These are phyloP conservation scores for Stenotaenia linearis DNA, from an alignment of 2,888 invertebrate genomes.

Conservation along the genomic window DNA sequence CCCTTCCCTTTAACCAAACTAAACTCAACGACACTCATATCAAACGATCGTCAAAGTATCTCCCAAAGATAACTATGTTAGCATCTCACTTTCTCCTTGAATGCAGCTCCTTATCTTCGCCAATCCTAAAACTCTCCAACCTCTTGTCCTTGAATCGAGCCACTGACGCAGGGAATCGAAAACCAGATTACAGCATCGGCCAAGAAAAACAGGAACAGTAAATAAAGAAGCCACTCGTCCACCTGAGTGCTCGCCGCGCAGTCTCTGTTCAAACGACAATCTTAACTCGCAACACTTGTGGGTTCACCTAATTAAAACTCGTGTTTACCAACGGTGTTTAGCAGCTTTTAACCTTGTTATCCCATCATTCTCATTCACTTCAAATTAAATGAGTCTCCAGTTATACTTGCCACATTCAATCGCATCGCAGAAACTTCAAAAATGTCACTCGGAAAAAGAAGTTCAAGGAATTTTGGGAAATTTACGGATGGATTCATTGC, in stretches of 20 bases:
- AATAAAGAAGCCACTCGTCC: conserved; percentile 4
- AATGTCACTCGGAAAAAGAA: too few relatives aligned
- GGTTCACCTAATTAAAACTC: neutral
- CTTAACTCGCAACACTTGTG: neutral
- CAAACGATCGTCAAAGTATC: neutral
- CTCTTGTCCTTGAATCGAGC: neutral
- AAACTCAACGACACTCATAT: neutral
- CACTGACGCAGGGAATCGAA: neutral
- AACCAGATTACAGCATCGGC: neutral
- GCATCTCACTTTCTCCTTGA: neutral
- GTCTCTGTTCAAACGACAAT: neutral
- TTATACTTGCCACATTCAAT: neutral
- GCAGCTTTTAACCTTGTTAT: neutral
- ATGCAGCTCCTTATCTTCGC: neutral
- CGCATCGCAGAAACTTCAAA: neutral
- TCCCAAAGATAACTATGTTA: neutral
- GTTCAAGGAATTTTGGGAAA: too few relatives aligned
- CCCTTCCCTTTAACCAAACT: neutral
- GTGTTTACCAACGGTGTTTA: neutral
- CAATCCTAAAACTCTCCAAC: neutral
- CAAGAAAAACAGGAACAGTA: conserved; percentile 3
- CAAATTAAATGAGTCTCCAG: neutral
- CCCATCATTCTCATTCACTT: neutral
- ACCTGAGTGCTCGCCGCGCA: neutral
- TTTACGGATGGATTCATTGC: too few relatives aligned